phyloP scores from a whole-genome alignment of 2,113 vertebrate genomes.

The Peucedramus taeniatus region DNA sequence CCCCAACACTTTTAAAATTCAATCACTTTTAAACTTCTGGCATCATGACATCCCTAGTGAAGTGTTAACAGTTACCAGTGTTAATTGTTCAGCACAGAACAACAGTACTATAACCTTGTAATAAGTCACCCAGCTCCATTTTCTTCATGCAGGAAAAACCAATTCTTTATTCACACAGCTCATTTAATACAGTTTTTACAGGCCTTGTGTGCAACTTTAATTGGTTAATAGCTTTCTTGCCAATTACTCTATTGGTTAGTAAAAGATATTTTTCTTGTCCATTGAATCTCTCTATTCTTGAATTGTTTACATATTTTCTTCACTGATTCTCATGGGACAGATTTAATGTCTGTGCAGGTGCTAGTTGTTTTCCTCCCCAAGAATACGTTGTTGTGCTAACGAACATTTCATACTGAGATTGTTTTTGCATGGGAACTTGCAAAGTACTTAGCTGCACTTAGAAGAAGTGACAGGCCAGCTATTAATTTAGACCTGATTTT shows the following conservation, averaged over 20 bases:
- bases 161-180: background rate
- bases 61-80: background rate
- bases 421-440: background rate
- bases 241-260: background rate
- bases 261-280: background rate
- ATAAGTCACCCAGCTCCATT: background rate
- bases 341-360: background rate
- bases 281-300: background rate
- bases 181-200: background rate
- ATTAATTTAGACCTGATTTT: background rate
- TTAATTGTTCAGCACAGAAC: background rate
- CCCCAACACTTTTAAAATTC: background rate
- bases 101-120: background rate
- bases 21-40: background rate
- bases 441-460: background rate
- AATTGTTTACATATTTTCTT: background rate
- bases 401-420: background rate
- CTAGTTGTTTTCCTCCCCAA: background rate
- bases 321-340: background rate
- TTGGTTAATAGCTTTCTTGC: background rate
- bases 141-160: background rate
- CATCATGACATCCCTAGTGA: background rate
- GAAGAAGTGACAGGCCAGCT: background rate
- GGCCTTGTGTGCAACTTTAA: background rate
- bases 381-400: background rate